Base-by-base conservation (phyloP, 2,888 invertebrate species). In the Cheilosia soror region DNA sequence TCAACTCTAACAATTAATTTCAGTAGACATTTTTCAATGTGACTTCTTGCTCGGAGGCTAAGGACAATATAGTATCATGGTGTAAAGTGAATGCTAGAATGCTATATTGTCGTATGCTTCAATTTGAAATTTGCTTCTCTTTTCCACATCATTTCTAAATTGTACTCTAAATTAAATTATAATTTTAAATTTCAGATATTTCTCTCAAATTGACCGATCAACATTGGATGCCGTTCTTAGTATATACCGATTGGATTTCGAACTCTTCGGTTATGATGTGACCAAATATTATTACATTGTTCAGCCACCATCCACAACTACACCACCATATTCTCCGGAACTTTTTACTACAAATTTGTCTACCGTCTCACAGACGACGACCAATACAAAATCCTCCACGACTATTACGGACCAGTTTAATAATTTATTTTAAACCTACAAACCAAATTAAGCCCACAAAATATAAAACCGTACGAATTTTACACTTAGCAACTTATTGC, bases 191-290 rank as follows among this genome's bases (percentile, higher is more conserved):
- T 82, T 29, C 58, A 91, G 91, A 89, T 94, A 95, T 89, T 95
- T 93, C 89, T 93, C 93, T 75, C 94, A 94, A 90, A 92, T 95
- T 53, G 93, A 93, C 89, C 92, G 92, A 88, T 89, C 92, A 87
- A 94, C 94, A 91, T 92, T 94, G 88, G 92, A 93, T 89, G 93
- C 93, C 89, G 92, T 95, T 89, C 93, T 95, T 89, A 90, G 93
- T 89, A 94, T 95, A 89, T 95, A 95, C 90, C 94, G 94, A 88
- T 91, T 94, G 88, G 95, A 95, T 91, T 95, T 95, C 91, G 94
- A 95, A 91, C 94, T 95, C 92, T 95, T 95, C 89, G 94, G 94
- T 88, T 95, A 95, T 90, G 93, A 94, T 92, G 91, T 93, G 69
- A 92, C 91, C 87, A 92, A 94, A 89, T 95, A 95, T 91, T 93